Base-by-base conservation (phyloP, 2,888 invertebrate species). In the Sarcophaga carnaria region DNA sequence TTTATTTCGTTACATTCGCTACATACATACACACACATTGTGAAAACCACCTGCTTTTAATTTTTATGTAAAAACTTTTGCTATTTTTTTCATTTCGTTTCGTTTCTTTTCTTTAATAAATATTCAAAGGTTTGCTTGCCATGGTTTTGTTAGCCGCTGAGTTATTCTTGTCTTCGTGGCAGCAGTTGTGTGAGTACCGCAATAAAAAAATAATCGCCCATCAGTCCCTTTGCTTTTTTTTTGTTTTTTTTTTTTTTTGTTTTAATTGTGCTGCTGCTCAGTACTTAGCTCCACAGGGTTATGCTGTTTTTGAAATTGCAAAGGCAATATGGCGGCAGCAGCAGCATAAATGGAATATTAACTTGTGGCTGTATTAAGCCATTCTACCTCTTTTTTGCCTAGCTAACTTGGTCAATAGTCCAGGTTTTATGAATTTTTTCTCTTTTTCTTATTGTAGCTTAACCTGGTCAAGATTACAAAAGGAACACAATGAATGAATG, bases 41-140 rank as follows among this genome's bases (percentile, higher is more conserved):
- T 87, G 81, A 87, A 83, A 87, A 87, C 84, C 87, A 87, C 87
- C 87, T 87, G 87, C 87, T 87, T 87, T 62, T 84, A 81, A 87
- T 81, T 84, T 84, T 87, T 81, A 78, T 87, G 47, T 84, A 81
- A 81, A 54, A 81, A 81, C 62, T 75, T 81, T 64, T 63, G 2
- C 22, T 47, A n/a, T 62, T 17, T 66, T 76, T n/a, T 37, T 72
- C 27, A 1, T 49, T 20, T 63, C 22, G 11, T 63, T 45, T 64
- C 63, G 71, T 74, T 76, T 76, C 64, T 66, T 66, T 76, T 76
- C 76, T 80, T 77, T 83, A 74, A 67, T 78, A 83, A 78, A 83
- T 83, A 78, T 83, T 83, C 72, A 67, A 78, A 78, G 66, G 72
- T 83, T 78, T 78, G 67, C 11, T 49, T 66, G 67, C 49, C 63